Percentiles rank a stretch among this genome's conserved stretches.
Conservation (phyloP, 1,140 invertebrate species). For the Eufriesea mexicana region DNA sequence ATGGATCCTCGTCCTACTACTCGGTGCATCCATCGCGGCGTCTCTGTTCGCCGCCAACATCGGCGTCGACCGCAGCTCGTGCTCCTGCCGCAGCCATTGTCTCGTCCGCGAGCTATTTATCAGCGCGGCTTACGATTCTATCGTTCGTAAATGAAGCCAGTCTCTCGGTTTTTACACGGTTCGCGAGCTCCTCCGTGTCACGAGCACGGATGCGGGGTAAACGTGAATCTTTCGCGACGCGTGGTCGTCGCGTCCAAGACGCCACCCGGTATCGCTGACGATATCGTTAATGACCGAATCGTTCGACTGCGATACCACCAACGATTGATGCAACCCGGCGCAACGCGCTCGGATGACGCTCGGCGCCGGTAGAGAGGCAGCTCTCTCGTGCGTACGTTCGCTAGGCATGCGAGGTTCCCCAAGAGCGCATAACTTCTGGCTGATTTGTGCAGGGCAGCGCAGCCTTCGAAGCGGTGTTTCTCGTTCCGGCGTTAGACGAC, state of each 20-base stretch:
- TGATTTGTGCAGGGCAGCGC: conserved; percentile 9
- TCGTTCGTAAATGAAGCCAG: conserved; percentile 36
- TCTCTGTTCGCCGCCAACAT: conserved; percentile 10
- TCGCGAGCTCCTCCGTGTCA: too few species aligned
- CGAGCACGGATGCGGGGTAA: too few species aligned
- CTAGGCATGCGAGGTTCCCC: conserved; percentile 6
- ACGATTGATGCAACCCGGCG: too few species aligned
- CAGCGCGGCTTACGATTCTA: conserved; percentile 36
- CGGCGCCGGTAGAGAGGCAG: too few species aligned
- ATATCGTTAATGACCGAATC: too few species aligned
- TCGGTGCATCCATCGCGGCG: conserved; percentile 36
- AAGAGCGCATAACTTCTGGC: not conserved
- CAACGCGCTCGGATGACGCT: too few species aligned
- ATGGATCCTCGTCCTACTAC: conserved; percentile 14
- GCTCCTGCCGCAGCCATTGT: conserved; percentile 31
- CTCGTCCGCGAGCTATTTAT: conserved; percentile 31
- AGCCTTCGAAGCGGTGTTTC: conserved; percentile 15
- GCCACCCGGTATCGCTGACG: too few species aligned
- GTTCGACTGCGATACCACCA: too few species aligned
- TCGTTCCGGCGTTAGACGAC: conserved; percentile 27
- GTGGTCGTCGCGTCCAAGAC: too few species aligned
- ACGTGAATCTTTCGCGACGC: too few species aligned
- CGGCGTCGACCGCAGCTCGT: conserved; percentile 27
- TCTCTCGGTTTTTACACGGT: not conserved
- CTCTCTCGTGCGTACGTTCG: too few species aligned